Evolutionary conservation across 2,888 invertebrate species (phyloP), one percentile per base, ranked within the genome.

Genomic region (Chalcosyrphus nemorum): DNA sequence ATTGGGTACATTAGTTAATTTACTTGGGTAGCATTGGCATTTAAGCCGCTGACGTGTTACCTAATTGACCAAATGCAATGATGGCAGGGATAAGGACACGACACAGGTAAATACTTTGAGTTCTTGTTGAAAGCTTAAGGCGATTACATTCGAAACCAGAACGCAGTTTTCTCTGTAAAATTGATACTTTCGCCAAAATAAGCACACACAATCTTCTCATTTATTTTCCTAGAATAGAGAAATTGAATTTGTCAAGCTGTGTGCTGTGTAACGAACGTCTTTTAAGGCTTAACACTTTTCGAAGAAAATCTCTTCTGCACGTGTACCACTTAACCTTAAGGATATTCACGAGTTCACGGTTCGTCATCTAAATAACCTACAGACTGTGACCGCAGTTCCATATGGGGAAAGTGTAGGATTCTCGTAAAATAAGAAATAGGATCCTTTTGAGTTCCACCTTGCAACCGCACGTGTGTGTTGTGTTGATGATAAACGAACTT

Each of bases 401-500:
- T 21, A 13, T 13, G 13, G 15, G 24, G 15, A 13, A 27, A n/a
- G n/a, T n/a, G n/a, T n/a, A n/a, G n/a, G n/a, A n/a, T n/a, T n/a
- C n/a, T n/a, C n/a, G n/a, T n/a, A n/a, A n/a, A n/a, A n/a, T n/a
- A n/a, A n/a, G n/a, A n/a, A n/a, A n/a, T n/a, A n/a, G n/a, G 27
- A n/a, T 7, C 24, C n/a, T 2, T 9, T 21, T 7, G 15, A 59
- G 27, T 41, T 24, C n/a, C 41, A 19, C 7, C 45, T 24, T 38
- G 2, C 21, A 29, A 29, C 4, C 45, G n/a, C 56, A 57, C 57
- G 47, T 45, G 32, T 57, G 45, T 35, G 5, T 24, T 11, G 15
- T 47, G 45, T 45, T 45, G 56, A 57, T 57, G 47, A 70, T 57
- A 70, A 70, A 70, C 57, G 56, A 47, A 56, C 45, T 24, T 68